Evolutionary conservation across 2,797 vertebrate genomes (phyloP).

Genomic region (Bryconaethiops microstoma): DNA sequence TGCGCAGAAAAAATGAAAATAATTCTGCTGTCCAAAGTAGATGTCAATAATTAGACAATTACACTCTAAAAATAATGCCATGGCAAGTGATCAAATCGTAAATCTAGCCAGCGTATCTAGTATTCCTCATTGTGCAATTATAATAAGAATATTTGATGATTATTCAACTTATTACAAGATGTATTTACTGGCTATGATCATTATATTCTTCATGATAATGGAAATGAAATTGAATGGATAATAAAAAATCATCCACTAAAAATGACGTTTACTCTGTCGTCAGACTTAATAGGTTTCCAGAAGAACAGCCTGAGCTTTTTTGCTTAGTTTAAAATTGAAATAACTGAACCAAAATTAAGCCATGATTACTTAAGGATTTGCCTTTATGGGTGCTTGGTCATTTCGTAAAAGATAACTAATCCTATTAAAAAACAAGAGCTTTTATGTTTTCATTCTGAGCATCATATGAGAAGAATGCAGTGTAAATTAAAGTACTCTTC

Average conservation of each 20-base stretch:
- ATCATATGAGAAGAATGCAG: background rate
- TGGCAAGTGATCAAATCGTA: background rate
- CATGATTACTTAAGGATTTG: conserved; percentile 30
- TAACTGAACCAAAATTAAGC: conserved; percentile 5
- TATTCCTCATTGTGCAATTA: background rate
- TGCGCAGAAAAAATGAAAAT: background rate
- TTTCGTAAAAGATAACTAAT: conserved; percentile 1
- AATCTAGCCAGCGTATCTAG: background rate
- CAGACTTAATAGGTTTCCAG: background rate
- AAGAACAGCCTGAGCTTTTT: background rate
- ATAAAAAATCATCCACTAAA: background rate
- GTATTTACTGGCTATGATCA: too few species aligned
- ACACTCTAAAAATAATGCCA: background rate
- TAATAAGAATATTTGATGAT: background rate
- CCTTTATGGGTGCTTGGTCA: conserved; percentile 29
- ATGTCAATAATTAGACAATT: background rate
- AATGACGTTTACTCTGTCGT: background rate
- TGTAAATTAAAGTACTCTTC: background rate
- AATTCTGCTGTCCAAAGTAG: background rate
- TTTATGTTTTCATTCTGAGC: background rate
- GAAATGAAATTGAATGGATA: too few species aligned
- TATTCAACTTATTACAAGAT: background rate
- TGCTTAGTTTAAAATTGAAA: background rate
- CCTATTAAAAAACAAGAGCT: background rate
- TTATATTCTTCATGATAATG: too few species aligned